These are phyloP conservation scores for Sycophila texana DNA, from an alignment of 2,888 invertebrate genomes.

Conservation along the genomic window DNA sequence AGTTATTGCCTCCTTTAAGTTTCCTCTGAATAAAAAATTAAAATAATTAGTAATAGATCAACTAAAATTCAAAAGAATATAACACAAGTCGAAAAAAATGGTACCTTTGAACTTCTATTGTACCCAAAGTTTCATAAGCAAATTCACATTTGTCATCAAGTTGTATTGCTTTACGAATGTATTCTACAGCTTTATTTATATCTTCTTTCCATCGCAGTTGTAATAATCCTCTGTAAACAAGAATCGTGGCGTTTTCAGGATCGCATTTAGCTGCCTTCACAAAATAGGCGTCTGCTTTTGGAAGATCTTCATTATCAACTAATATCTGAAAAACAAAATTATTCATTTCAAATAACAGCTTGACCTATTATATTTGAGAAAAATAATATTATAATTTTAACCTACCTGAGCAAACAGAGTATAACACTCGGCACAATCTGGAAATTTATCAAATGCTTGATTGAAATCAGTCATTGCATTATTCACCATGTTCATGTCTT, in stretches of 20 bases:
- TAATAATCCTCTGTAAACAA: constrained; percentile 91
- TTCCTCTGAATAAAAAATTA: constrained; percentile 81
- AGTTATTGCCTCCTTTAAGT: constrained; percentile 87
- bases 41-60: constrained; percentile 27
- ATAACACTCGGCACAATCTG: constrained; percentile 90
- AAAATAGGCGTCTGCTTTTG: constrained; percentile 89
- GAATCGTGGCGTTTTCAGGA: constrained; percentile 89
- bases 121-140: constrained; percentile 96
- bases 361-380: background rate
- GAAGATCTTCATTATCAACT: constrained; percentile 89
- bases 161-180: constrained; percentile 89
- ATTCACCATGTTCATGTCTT: constrained; percentile 80
- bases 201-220: constrained; percentile 91
- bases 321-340: constrained; percentile 78
- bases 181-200: constrained; percentile 85
- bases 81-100: constrained; percentile 1
- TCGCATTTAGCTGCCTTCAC: constrained; percentile 88
- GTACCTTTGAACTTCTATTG: constrained; percentile 90
- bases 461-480: constrained; percentile 86
- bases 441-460: constrained; percentile 86
- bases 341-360: background rate
- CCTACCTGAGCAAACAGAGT: constrained; percentile 90
- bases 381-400: constrained; percentile 3
- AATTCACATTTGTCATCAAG: constrained; percentile 95
- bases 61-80: background rate